These are phyloP conservation scores for Mus spicilegus DNA, from an alignment of 2,113 vertebrate species.

Conservation along the genomic window DNA sequence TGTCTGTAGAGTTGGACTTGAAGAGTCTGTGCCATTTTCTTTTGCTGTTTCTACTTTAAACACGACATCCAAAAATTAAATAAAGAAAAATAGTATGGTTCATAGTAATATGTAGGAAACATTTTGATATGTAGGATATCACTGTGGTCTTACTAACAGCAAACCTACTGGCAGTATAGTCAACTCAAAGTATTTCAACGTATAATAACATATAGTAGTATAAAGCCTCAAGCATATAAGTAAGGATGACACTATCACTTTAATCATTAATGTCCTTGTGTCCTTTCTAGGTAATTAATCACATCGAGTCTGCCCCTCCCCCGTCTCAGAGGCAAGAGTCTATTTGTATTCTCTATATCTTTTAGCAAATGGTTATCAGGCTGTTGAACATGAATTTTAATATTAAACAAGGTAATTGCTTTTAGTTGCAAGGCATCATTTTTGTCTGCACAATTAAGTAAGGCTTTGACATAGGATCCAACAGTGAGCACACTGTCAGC, in stretches of 20 bases:
- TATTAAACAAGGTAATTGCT: background rate
- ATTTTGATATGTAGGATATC: background rate
- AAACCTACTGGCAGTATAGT: background rate
- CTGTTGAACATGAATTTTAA: slow-evolving; percentile 34
- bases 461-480: background rate
- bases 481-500: slow-evolving; percentile 12
- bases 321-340: background rate
- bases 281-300: background rate
- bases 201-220: background rate
- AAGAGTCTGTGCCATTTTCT: background rate
- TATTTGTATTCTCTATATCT: slow-evolving; percentile 3
- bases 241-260: background rate
- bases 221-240: background rate
- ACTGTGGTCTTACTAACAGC: background rate
- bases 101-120: background rate
- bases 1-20: background rate
- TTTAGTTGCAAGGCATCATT: slow-evolving; percentile 18
- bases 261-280: background rate
- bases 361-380: background rate
- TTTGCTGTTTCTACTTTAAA: slow-evolving; percentile 9
- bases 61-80: background rate
- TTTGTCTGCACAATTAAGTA: slow-evolving; percentile 38
- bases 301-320: background rate
- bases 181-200: background rate
- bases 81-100: slow-evolving; percentile 2